Evolutionary conservation across 2,888 invertebrate genomes (phyloP).

Genomic region (Cepaea hortensis): DNA sequence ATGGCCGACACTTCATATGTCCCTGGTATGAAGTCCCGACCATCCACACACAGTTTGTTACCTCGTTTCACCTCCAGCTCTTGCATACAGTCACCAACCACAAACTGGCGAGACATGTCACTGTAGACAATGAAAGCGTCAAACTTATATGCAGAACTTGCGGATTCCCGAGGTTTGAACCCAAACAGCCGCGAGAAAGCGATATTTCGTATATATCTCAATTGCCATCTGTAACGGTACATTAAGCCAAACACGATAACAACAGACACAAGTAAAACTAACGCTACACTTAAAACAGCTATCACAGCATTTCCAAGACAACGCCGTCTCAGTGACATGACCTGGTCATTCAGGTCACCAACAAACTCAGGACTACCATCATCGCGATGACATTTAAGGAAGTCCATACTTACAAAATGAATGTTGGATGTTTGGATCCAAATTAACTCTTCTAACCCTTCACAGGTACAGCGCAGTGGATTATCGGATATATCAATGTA

Average conservation of each 20-base stretch:
- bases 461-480: constrained; percentile 34
- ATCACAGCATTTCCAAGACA: constrained; percentile 20
- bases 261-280: not conserved
- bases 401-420: not conserved
- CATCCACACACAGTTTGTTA: constrained; percentile 33
- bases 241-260: not conserved
- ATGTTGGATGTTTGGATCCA: constrained; percentile 29
- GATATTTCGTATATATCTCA: constrained; percentile 21
- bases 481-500: not conserved
- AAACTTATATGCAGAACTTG: constrained; percentile 1
- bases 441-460: constrained; percentile 21
- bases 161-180: not conserved
- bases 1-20: constrained; percentile 17
- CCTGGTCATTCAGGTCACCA: not conserved
- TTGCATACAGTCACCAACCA: not conserved
- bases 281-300: not conserved
- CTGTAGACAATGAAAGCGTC: constrained; percentile 40
- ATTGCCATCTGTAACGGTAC: constrained; percentile 25
- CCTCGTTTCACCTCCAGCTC: constrained; percentile 37
- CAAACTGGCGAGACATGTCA: not conserved
- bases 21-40: constrained; percentile 45
- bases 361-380: not conserved
- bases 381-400: not conserved
- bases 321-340: not conserved
- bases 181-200: not conserved